These are phyloP conservation scores for Hanleya hanleyi DNA, from an alignment of 2,888 invertebrate genomes.

Conservation along the genomic window DNA sequence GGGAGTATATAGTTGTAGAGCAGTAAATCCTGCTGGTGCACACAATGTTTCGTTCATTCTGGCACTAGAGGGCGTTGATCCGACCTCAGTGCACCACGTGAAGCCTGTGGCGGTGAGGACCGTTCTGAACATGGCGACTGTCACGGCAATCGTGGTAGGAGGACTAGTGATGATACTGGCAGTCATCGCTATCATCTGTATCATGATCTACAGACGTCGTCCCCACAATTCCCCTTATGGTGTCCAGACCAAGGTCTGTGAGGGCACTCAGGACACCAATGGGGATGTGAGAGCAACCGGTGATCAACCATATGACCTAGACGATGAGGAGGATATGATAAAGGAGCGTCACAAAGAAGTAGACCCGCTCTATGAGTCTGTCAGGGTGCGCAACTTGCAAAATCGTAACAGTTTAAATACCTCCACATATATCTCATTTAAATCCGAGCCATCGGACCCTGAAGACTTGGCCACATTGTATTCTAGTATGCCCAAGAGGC, in stretches of 20 bases:
- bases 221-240: background rate
- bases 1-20: slow-evolving; percentile 55
- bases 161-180: slow-evolving; percentile 51
- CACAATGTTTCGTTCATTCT: slow-evolving; percentile 46
- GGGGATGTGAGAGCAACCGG: slow-evolving; percentile 13
- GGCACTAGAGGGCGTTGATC: slow-evolving; percentile 49
- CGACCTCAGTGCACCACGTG: slow-evolving; percentile 19
- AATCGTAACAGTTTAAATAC: background rate
- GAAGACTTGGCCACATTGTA: slow-evolving; percentile 54
- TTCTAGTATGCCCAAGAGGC: slow-evolving; percentile 11
- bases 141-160: slow-evolving; percentile 50
- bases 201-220: background rate
- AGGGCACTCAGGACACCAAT: background rate
- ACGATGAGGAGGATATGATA: slow-evolving; percentile 53
- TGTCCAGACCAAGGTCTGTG: background rate
- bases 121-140: background rate
- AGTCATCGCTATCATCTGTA: slow-evolving; percentile 43
- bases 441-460: slow-evolving; percentile 57
- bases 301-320: slow-evolving; percentile 46
- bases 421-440: slow-evolving; percentile 64
- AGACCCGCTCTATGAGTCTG: slow-evolving; percentile 1
- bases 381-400: background rate
- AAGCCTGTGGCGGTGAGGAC: background rate
- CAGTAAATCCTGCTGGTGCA: slow-evolving; percentile 54
- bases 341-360: slow-evolving; percentile 39